Base-by-base conservation (phyloP, 2,113 vertebrate genomes). In the Sterrhoptilus dennistouni region DNA sequence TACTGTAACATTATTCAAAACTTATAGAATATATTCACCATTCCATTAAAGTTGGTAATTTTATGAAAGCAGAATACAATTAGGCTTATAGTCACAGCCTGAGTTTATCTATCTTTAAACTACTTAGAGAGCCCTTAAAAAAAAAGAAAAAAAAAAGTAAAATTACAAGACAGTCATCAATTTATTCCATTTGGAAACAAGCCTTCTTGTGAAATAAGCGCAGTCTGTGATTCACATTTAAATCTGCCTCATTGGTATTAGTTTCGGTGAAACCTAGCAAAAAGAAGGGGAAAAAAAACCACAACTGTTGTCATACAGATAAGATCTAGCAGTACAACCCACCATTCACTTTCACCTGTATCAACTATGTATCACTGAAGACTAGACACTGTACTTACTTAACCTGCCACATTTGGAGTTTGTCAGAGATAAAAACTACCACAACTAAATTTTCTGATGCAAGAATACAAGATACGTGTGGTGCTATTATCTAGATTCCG, bases 181-280 rank as follows among this genome's bases (percentile, higher is more conserved):
- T 57, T 79, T 90, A 69, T 87, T 54, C 83, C 63, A 36, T 66
- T 40, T 95, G 72, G 78, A 95, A 90, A 92, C 76, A 95, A 93
- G 57, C 40, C 78, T 81, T 82, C 95, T 95, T 70, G 66, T 5
- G 53, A 74, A 61, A 94, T 69, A 86, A 80, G 74, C 75, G 54
- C 96, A 59, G 53, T 47, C 69, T 88, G 90, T n/a, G 80, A 71
- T 91, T 97, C 94, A 90, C 21, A 44, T 83, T 93, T 92, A 86
- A 90, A 99, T 98, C 96, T 99, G 99, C 95, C 97, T 98, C 98
- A 99, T 99, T 44, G 98, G 96, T 83, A 96, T 98, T 71, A 99
- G 97, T 87, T 99, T 98, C 50, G 99, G 98, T 24, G 99, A 99
- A 94, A 99, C 99, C 99, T 99, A 96, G 71, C 63, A 82, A 83